Evolutionary conservation across 2,888 invertebrate species (phyloP), one percentile per base, ranked within the genome.

Genomic region (Drosophila ezoana): DNA sequence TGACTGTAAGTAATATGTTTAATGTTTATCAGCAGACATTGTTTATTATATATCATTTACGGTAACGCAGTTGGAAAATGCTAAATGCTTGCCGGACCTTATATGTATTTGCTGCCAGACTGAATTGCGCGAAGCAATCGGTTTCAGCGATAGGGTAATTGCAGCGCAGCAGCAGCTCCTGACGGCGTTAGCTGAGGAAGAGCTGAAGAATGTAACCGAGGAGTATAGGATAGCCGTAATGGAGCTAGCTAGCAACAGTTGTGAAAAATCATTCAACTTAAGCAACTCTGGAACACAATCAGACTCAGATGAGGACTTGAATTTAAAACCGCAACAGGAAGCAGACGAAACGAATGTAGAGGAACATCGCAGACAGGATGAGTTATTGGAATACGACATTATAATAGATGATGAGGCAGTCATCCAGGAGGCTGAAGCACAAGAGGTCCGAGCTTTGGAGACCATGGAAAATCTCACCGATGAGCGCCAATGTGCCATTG

Each of bases 91-190:
- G 20, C 76, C 76, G 11, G 71, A 79, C 13, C 60, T 79, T 6
- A 76, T 76, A 47, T 76, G 76, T 28, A 52, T 43, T 40, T 70
- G 35, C 43, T 81, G 81, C 20, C 74, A 83, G 28, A 49, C 52
- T 8, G 60, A 70, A 18, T 41, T 83, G 8, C 61, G 48, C 1
- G 67, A 66, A 9, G 74, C 78, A 1, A 67, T 74, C 4, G n/a
- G 48, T 33, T 81, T 81, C 28, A 68, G 87, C 4, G 47, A 80
- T 10, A 64, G 65, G 18, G 64, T 74, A 10, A 47, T 86, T 44
- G 63, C 56, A 13, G 61, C 75, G 0, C 84, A 81, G 4, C 51
- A 62, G 5, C 47, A 77, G 0, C 54, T 81, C 1, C 51, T 81
- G 4, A 20, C 38, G 8, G 47, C 52, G 4, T 28, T 83, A n/a